These are phyloP conservation scores for Otis tarda DNA, from an alignment of 2,113 vertebrate species.

Conservation along the genomic window DNA sequence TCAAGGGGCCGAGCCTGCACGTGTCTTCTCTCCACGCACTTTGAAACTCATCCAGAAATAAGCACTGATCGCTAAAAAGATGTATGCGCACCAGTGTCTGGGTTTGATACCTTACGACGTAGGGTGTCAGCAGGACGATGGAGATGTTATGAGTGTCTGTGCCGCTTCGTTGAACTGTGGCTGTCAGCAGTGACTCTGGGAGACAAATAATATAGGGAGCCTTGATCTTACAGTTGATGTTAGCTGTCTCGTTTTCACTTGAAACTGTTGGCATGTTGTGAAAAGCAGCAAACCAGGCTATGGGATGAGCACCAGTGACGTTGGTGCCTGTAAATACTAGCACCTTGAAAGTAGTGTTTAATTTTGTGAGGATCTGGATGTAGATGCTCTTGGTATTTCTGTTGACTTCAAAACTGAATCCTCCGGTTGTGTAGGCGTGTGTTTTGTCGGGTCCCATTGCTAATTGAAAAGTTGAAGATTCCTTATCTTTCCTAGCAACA, in stretches of 20 bases:
- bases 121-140: conserved; percentile 7
- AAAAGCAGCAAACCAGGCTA: conserved; percentile 44
- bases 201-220: conserved; percentile 68
- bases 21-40: conserved; percentile 40
- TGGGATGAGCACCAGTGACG: not conserved
- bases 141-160: not conserved
- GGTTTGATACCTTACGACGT: not conserved
- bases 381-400: not conserved
- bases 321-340: conserved; percentile 45
- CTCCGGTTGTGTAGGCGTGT: conserved; percentile 23
- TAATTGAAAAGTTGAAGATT: conserved; percentile 2
- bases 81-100: conserved; percentile 30
- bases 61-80: conserved; percentile 61
- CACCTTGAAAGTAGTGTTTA: conserved; percentile 43
- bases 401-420: conserved; percentile 58
- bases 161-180: not conserved
- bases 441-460: conserved; percentile 16
- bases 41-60: conserved; percentile 54
- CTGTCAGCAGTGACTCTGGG: conserved; percentile 39
- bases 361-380: conserved; percentile 70
- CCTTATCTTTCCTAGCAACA: conserved; percentile 50
- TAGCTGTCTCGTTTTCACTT: not conserved
- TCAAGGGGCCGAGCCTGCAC: conserved; percentile 55
- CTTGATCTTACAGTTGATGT: not conserved
- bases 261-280: not conserved